Evolutionary conservation across 2,113 vertebrate genomes (phyloP), one percentile per base, ranked within the genome.

Genomic region (Dolichallabes microphthalmus): DNA sequence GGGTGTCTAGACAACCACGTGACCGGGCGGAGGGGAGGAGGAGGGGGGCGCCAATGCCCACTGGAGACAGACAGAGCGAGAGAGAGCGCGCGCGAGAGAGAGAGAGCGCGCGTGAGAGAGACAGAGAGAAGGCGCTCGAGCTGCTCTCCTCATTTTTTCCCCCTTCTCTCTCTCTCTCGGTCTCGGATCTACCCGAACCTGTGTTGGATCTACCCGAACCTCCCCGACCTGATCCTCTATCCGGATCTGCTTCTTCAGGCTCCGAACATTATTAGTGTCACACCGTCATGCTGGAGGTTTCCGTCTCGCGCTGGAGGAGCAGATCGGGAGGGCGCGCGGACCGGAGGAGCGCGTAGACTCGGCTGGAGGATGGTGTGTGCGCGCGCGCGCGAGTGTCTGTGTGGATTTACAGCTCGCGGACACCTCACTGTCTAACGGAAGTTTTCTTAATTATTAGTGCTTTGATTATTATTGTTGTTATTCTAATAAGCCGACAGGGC

Each of bases 1-100:
- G 94, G 94, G 95, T 97, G 97, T 98, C 97, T 98, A 97, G 97
- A 98, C 96, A 93, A 93, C 93, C 97, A 98, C 96, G 95, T 98
- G 97, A 97, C 93, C 87, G 20, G 55, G 2, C 27, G 30, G 14
- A n/a, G 13, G n/a, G 45, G 45, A 45, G 71, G n/a, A n/a, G n/a
- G n/a, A n/a, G 93, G 93, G 95, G 93, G 95, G 95, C 95, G 95
- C 95, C 95, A 95, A 95, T 96, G 96, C 95, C 94, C 95, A 96
- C 94, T 95, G 94, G 63, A 79, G 88, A 84, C 75, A 79, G 71
- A 22, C 82, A 88, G 84, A 91, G 66, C 86, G 85, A 53, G n/a
- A 79, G 60, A 83, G 84, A 3, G 35, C 35, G 35, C 2, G 35
- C 35, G n/a, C n/a, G 86, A 88, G 55, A 84, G 82, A 45, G 86